Evolutionary conservation across 2,113 vertebrate genomes (phyloP).

Genomic region (Ceuthmochares aereus): DNA sequence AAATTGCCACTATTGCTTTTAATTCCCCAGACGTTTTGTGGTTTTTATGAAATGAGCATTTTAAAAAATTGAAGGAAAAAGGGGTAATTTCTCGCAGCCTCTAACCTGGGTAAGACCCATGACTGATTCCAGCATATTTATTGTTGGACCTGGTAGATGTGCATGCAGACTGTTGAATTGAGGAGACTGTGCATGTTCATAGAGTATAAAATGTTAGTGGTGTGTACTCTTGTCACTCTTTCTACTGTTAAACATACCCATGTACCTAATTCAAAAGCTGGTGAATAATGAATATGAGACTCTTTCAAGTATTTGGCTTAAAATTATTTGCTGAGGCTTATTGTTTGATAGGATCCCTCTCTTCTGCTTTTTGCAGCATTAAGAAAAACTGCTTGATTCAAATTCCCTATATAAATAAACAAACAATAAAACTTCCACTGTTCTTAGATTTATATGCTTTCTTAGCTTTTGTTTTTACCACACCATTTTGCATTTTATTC

Average conservation of each 20-base stretch:
- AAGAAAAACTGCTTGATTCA: constrained; percentile 43
- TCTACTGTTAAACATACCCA: rapidly evolving
- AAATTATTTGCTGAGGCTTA: neutral
- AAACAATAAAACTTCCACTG: neutral
- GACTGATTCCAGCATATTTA: neutral
- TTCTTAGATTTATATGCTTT: constrained; percentile 49
- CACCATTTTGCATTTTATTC: constrained; percentile 55
- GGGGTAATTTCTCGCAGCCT: rapidly evolving
- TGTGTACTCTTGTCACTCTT: neutral
- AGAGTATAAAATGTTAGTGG: neutral
- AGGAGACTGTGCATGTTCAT: neutral
- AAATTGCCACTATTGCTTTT: neutral
- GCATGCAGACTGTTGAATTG: neutral
- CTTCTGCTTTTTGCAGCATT: constrained; percentile 39
- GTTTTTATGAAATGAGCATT: neutral
- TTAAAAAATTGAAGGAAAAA: neutral
- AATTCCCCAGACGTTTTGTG: neutral
- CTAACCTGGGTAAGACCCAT: rapidly evolving
- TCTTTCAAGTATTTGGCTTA: neutral
- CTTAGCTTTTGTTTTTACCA: constrained; percentile 51
- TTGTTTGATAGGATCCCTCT: constrained; percentile 7
- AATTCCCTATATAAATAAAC: neutral
- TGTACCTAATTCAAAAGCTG: neutral
- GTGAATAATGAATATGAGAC: neutral
- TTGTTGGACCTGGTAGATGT: neutral